These are phyloP conservation scores for Pao palembangensis DNA, from an alignment of 2,113 vertebrate species.

Conservation along the genomic window DNA sequence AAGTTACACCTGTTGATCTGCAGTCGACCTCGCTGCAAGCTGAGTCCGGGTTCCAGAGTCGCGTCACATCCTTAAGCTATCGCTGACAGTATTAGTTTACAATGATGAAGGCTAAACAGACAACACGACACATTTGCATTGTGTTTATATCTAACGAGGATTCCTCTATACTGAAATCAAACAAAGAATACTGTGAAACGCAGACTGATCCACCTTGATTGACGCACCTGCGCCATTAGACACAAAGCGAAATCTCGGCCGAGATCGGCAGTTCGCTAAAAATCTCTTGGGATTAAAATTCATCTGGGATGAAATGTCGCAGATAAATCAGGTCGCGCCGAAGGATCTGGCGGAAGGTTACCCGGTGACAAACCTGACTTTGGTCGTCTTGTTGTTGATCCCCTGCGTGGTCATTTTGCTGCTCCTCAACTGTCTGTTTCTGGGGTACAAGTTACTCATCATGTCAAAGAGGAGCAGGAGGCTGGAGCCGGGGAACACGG, in stretches of 20 bases:
- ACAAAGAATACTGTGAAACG: slow-evolving; percentile 1
- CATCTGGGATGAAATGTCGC: slow-evolving; percentile 70
- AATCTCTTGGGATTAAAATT: slow-evolving; percentile 10
- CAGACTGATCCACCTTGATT: slow-evolving; percentile 43
- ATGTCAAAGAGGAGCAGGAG: slow-evolving; percentile 40
- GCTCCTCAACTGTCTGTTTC: slow-evolving; percentile 74
- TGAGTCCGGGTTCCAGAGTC: background rate
- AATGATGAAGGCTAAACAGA: background rate
- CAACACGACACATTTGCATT: too few species aligned
- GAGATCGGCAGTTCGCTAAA: slow-evolving; percentile 24
- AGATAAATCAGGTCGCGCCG: slow-evolving; percentile 39
- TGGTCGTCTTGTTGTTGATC: slow-evolving; percentile 73
- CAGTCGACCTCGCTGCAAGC: slow-evolving; percentile 4
- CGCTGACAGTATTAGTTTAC: background rate
- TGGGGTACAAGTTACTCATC: slow-evolving; percentile 72
- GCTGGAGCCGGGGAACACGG: slow-evolving; percentile 24
- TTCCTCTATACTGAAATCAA: background rate
- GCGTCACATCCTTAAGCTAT: background rate
- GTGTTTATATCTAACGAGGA: background rate
- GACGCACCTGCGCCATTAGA: slow-evolving; percentile 45
- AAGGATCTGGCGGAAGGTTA: slow-evolving; percentile 45
- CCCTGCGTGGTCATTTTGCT: slow-evolving; percentile 75
- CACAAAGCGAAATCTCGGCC: slow-evolving; percentile 5
- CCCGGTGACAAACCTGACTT: slow-evolving; percentile 62
- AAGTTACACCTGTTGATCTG: slow-evolving; percentile 42